Conservation (phyloP, 2,888 invertebrate genomes). For the Scelioninae gen. 1 region DNA sequence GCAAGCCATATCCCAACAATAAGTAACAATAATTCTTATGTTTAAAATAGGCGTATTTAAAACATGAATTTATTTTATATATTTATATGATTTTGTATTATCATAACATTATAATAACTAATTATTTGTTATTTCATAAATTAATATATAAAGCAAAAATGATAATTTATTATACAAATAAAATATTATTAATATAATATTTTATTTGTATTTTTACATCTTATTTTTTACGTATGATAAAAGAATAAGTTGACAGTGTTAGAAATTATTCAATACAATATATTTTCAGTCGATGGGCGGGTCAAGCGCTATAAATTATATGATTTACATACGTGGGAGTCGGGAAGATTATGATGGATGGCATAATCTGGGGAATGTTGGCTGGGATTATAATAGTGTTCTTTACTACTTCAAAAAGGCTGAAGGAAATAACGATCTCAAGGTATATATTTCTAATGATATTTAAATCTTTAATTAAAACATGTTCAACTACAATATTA, state of each 20-base stretch:
- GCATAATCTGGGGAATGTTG: constrained; percentile 85
- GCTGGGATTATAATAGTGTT: constrained; percentile 86
- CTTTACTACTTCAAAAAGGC: constrained; percentile 85
- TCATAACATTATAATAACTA: no score
- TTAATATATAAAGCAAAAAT: no score
- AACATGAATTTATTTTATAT: no score
- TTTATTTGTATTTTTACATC: no score
- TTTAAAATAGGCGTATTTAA: neutral
- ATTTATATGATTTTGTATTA: no score
- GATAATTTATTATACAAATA: no score
- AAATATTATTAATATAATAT: no score
- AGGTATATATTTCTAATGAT: constrained; percentile 71
- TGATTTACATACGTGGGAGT: constrained; percentile 87
- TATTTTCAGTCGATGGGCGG: constrained; percentile 85
- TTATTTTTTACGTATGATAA: no score
- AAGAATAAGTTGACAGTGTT: no score
- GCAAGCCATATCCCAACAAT: neutral
- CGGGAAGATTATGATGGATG: constrained; percentile 86
- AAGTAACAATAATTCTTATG: neutral
- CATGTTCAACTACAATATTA: no score
- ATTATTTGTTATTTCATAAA: no score
- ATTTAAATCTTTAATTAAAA: constrained; percentile 45
- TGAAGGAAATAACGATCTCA: constrained; percentile 83
- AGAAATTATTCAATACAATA: constrained; percentile 4
- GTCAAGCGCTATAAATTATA: constrained; percentile 87